A percentile compares a stretch with the other conserved stretches of the same genome.
Evolutionary conservation across 2,888 invertebrate species (phyloP).

Genomic region (Amphipoea oculea): DNA sequence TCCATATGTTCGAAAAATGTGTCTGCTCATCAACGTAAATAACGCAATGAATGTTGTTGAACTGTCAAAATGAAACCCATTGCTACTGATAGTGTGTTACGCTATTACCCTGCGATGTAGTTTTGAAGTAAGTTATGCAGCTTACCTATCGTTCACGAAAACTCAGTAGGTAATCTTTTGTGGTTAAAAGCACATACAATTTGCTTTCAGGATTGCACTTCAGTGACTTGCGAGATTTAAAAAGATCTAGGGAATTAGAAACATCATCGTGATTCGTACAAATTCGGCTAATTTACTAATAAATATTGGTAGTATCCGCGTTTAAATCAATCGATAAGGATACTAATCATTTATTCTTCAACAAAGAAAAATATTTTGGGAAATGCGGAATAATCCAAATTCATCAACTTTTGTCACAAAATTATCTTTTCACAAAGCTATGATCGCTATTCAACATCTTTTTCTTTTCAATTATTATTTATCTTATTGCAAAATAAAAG

Average conservation of each 20-base stretch:
- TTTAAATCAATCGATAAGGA: not conserved
- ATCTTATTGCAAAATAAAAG: conserved; percentile 18
- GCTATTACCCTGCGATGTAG: too few relatives aligned
- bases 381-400: not conserved
- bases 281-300: not conserved
- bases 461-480: conserved; percentile 2
- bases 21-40: too few relatives aligned
- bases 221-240: too few relatives aligned
- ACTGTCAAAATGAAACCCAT: too few relatives aligned
- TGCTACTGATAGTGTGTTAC: too few relatives aligned
- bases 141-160: not conserved
- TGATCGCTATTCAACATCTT: conserved; percentile 24
- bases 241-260: not conserved
- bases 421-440: conserved; percentile 14
- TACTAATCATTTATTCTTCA: not conserved
- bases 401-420: conserved; percentile 36
- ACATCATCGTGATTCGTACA: not conserved
- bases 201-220: not conserved
- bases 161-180: not conserved
- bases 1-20: too few relatives aligned
- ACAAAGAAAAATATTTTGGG: conserved; percentile 8
- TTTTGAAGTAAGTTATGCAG: not conserved
- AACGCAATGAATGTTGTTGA: too few relatives aligned
- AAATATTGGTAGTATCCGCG: not conserved
- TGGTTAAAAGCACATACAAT: not conserved